These are phyloP conservation scores for Chunga burmeisteri DNA, from an alignment of 2,113 vertebrate species.

Conservation along the genomic window DNA sequence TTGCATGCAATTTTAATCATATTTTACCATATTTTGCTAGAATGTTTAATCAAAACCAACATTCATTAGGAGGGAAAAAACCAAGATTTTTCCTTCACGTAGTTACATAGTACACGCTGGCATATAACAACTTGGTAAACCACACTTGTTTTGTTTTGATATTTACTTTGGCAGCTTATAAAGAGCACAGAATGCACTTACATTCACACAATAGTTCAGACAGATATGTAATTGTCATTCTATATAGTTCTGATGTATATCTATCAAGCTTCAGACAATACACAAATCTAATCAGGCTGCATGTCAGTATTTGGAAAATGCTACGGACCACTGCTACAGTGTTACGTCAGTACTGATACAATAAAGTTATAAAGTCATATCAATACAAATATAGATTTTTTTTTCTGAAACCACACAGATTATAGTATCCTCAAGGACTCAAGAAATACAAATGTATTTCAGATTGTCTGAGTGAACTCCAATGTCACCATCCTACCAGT, in stretches of 20 bases:
- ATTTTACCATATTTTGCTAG: neutral
- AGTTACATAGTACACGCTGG: neutral
- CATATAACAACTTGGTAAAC: neutral
- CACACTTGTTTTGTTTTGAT: neutral
- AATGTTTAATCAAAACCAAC: neutral
- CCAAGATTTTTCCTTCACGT: neutral
- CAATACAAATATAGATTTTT: slow-evolving; percentile 20
- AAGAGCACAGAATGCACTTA: neutral
- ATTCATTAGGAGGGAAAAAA: neutral
- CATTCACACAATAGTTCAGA: neutral
- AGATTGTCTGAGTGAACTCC: neutral
- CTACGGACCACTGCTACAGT: neutral
- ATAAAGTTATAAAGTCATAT: slow-evolving; percentile 25
- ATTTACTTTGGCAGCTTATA: neutral
- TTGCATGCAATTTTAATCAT: neutral
- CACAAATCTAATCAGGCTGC: neutral
- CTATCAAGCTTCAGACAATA: neutral
- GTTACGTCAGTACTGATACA: neutral
- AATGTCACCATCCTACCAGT: neutral
- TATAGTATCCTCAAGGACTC: neutral
- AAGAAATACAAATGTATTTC: neutral
- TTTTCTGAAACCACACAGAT: neutral
- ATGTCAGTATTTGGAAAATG: neutral
- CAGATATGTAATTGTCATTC: neutral
- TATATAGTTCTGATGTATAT: neutral